phyloP scores from a whole-genome alignment of 2,888 invertebrate genomes.

The Chaetogeoica ovagalla region DNA sequence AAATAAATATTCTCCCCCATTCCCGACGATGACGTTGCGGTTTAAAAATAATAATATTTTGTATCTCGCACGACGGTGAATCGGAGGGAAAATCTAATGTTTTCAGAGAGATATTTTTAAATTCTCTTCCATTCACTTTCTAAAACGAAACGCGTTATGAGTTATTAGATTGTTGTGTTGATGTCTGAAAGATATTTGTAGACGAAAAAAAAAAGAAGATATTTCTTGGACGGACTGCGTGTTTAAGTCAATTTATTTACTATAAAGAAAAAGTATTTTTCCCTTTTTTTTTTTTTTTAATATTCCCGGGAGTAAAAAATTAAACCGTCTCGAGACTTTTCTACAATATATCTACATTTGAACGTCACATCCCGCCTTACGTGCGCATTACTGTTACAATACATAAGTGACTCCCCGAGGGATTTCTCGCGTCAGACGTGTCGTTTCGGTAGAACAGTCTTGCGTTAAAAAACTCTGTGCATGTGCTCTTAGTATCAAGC shows the following conservation, averaged over 20 bases:
- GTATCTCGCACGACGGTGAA: no score
- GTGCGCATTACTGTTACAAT: background rate
- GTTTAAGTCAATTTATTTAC: slow-evolving; percentile 14
- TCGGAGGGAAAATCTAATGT: background rate
- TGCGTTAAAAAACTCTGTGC: background rate
- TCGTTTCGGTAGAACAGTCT: background rate
- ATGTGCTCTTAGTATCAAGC: background rate
- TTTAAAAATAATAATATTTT: no score
- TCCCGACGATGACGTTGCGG: no score
- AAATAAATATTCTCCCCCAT: no score
- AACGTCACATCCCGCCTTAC: background rate
- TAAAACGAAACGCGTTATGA: slow-evolving; percentile 16
- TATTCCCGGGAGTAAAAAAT: slow-evolving; percentile 13
- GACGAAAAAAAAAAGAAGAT: no score
- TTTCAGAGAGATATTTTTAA: background rate
- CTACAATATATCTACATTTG: slow-evolving; percentile 15
- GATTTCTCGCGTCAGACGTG: background rate
- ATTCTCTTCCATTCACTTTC: background rate
- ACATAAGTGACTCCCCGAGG: background rate
- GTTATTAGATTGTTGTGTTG: slow-evolving; percentile 15
- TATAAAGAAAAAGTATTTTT: slow-evolving; percentile 6
- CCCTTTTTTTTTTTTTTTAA: background rate
- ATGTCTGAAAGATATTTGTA: slow-evolving; percentile 17
- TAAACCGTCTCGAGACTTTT: background rate
- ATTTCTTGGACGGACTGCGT: background rate